Evolutionary conservation across 2,888 invertebrate species (phyloP), one percentile per base, ranked within the genome.

Genomic region (Oxystoma pomonae): DNA sequence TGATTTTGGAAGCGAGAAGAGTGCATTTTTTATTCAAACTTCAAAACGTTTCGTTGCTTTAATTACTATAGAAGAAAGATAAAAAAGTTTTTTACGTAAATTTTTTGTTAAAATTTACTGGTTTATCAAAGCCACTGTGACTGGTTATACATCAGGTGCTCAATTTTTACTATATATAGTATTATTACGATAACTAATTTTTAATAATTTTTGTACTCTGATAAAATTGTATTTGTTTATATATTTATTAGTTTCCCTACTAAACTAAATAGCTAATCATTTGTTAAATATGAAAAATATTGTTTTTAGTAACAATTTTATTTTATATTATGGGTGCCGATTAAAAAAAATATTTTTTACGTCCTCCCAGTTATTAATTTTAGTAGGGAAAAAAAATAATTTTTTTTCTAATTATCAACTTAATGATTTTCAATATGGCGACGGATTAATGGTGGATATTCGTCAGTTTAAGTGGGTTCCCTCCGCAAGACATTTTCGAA

Each of bases 381-480:
- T 35, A 35, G 35, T 35, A 7, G 35, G 12, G 35, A 35, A 35
- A 12, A 7, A 12, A 35, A 35, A 3, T 35, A 35, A 12, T 12
- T 7, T 35, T 35, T 35, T 35, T 35, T 35, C 5, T 35, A 35
- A 35, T 7, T 12, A 35, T 17, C 20, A 22, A 58, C 17, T 35
- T 20, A 5, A 58, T 49, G 2, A 49, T 2, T 58, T 49, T 17
- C 17, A 58, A 58, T 22, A 16, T 22, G 49, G 58, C 49, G 55
- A 53, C 17, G 55, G 35, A 51, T 57, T 20, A 53, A 58, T 65
- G 59, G 67, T 58, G 65, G 65, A 66, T 69, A 73, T 74, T 73
- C 71, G 71, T 70, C 74, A 76, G 73, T 73, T 75, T 70, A 78
- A 76, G 70, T 78, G 78, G 78, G 78, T 78, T 79, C 73, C 79